Conservation (phyloP, 1,140 invertebrate genomes). For the Zaprionus ghesquierei region DNA sequence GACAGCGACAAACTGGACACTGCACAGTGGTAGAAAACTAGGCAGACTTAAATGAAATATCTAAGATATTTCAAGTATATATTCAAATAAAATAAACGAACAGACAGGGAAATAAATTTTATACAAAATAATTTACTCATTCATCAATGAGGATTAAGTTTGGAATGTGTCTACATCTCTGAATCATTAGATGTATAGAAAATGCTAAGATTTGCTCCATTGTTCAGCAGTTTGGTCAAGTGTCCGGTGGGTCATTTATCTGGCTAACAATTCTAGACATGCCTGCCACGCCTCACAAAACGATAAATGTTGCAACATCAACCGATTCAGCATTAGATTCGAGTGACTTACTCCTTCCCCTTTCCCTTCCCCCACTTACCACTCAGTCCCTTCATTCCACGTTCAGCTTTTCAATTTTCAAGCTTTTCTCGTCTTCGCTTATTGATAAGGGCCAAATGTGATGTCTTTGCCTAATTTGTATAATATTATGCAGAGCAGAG, state of each 20-base stretch:
- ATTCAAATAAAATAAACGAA: too few relatives aligned
- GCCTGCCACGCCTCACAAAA: slow-evolving; percentile 28
- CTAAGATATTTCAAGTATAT: too few relatives aligned
- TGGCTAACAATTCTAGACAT: slow-evolving; percentile 42
- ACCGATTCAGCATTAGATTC: slow-evolving; percentile 41
- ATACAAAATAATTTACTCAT: too few relatives aligned
- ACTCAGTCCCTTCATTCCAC: too few relatives aligned
- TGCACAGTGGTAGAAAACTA: too few relatives aligned
- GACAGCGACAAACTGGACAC: not conserved
- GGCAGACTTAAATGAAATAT: too few relatives aligned
- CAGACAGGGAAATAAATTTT: too few relatives aligned
- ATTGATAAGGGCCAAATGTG: slow-evolving; percentile 7
- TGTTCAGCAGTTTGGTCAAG: slow-evolving; percentile 29
- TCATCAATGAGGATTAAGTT: too few relatives aligned
- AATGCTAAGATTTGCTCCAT: not conserved
- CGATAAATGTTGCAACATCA: slow-evolving; percentile 36
- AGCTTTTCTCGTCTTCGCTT: not conserved
- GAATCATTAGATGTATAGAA: too few relatives aligned
- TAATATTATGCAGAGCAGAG: slow-evolving; percentile 11
- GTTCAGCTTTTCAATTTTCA: slow-evolving; percentile 18
- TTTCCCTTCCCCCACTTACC: too few relatives aligned
- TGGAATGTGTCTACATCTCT: too few relatives aligned
- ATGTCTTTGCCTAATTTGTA: slow-evolving; percentile 14
- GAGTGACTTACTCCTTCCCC: not conserved
- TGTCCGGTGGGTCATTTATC: slow-evolving; percentile 42